Evolutionary conservation across 1,140 invertebrate genomes (phyloP).

Genomic region (Hyles euphorbiae): DNA sequence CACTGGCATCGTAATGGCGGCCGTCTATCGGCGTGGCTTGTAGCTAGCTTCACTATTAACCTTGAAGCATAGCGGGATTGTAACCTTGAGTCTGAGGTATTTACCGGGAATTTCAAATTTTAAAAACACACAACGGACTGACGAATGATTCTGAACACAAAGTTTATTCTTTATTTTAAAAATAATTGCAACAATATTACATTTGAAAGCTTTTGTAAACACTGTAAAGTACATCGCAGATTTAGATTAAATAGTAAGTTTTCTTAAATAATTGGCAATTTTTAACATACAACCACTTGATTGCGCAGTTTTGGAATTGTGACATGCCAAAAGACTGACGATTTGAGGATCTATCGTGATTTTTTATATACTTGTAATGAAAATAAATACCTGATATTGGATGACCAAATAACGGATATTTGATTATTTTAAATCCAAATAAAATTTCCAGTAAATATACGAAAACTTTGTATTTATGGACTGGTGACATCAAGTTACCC

Average conservation of each 20-base stretch:
- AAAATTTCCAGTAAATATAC: conserved; percentile 8
- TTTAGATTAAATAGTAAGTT: conserved; percentile 12
- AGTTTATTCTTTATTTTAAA: conserved; percentile 10
- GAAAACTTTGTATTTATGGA: conserved; percentile 10
- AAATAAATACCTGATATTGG: conserved; percentile 7
- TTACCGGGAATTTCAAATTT: too few species aligned
- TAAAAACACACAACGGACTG: conserved; percentile 11
- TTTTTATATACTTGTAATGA: conserved; percentile 14
- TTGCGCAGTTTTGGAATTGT: conserved; percentile 10
- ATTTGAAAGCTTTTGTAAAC: conserved; percentile 1
- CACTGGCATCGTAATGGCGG: conserved; percentile 3
- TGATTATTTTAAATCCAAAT: too few species aligned
- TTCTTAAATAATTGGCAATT: conserved; percentile 8
- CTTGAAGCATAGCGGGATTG: too few species aligned
- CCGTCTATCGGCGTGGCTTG: not conserved
- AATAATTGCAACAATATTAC: conserved; percentile 3
- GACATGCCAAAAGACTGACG: conserved; percentile 11
- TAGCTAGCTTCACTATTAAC: not conserved
- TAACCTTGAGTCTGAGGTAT: too few species aligned
- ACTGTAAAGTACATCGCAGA: conserved; percentile 11
- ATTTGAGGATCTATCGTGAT: conserved; percentile 15
- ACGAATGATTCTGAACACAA: conserved; percentile 15
- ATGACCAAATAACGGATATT: too few species aligned
- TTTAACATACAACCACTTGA: conserved; percentile 6
- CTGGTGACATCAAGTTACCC: conserved; percentile 16